These are phyloP conservation scores for Philotrypesis tridentata DNA, from an alignment of 1,140 invertebrate species.

Conservation along the genomic window DNA sequence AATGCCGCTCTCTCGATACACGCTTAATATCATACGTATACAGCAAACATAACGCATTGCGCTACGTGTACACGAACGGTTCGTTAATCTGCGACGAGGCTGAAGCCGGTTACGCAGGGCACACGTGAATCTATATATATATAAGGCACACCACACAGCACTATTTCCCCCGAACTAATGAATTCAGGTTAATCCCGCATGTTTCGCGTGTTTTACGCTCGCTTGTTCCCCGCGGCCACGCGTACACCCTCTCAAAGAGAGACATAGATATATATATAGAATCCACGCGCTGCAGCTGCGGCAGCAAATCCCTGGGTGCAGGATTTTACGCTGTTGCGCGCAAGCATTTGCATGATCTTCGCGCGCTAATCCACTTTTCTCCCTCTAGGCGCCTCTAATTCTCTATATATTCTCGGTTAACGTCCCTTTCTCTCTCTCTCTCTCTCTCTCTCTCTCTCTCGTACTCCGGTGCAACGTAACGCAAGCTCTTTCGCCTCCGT, in stretches of 20 bases:
- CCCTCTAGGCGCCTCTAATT: neutral
- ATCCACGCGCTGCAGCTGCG: neutral
- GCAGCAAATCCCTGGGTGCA: neutral
- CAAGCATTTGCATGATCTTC: neutral
- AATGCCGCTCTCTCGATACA: no score
- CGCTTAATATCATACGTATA: no score
- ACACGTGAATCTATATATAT: no score
- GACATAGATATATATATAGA: neutral
- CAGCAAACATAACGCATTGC: no score
- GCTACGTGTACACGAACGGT: no score
- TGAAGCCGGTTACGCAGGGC: no score
- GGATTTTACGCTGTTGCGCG: neutral
- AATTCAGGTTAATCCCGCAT: constrained; percentile 9
- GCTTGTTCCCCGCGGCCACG: neutral
- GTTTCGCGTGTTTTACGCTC: neutral
- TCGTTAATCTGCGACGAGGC: no score
- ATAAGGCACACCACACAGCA: no score
- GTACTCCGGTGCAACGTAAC: no score
- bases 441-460: neutral
- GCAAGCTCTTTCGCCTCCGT: no score
- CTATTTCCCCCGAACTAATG: neutral
- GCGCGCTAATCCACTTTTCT: neutral
- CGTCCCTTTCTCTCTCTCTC: neutral
- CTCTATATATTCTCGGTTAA: neutral
- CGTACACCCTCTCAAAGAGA: neutral